Conservation (phyloP, 1,140 invertebrate species). For the Euschistus heros region DNA sequence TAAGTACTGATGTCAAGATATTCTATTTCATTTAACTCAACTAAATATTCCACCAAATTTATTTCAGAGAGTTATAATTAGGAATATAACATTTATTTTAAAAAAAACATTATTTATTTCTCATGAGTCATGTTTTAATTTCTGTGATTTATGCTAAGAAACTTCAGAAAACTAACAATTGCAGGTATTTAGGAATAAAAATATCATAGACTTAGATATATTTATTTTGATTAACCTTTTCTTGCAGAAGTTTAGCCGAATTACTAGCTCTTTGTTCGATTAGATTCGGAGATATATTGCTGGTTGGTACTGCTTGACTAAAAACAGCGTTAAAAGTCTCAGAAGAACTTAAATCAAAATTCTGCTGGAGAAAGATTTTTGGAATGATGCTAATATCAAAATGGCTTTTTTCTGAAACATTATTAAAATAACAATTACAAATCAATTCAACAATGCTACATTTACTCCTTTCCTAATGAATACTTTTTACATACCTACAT, state of each 20-base stretch:
- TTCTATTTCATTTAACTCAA: no score
- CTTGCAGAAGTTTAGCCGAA: constrained; percentile 30
- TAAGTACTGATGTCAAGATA: no score
- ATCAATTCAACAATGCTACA: neutral
- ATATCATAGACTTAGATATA: no score
- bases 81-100: no score
- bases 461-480: neutral
- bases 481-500: constrained; percentile 32
- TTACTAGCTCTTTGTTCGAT: constrained; percentile 22
- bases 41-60: no score
- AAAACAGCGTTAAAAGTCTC: constrained; percentile 73
- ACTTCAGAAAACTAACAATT: no score
- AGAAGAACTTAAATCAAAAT: constrained; percentile 68
- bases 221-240: constrained; percentile 24
- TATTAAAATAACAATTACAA: neutral
- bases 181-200: no score
- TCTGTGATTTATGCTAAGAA: no score
- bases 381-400: constrained; percentile 60
- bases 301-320: constrained; percentile 8
- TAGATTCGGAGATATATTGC: neutral
- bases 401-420: constrained; percentile 29
- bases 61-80: no score
- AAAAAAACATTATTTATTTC: no score
- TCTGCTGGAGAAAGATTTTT: constrained; percentile 73
- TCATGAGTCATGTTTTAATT: no score